phyloP scores from a whole-genome alignment of 2,113 vertebrate species.

The Aramus guarauna region DNA sequence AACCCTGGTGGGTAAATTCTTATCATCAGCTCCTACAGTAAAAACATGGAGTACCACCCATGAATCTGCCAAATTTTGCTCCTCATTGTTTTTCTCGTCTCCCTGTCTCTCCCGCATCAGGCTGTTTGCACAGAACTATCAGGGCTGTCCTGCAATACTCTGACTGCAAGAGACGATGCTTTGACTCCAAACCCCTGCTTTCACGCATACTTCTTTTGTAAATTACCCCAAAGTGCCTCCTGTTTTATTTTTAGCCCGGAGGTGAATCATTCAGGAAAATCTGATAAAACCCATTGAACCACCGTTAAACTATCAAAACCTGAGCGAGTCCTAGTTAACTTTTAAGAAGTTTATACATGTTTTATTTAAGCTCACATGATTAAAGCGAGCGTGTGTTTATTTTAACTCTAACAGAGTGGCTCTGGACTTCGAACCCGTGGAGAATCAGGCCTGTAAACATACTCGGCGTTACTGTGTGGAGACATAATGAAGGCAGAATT shows the following conservation, averaged over 20 bases:
- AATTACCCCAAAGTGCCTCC: slow-evolving; percentile 7
- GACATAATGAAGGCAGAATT: background rate
- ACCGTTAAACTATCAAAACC: slow-evolving; percentile 5
- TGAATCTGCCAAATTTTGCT: background rate
- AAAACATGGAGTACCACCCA: background rate
- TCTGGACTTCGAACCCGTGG: background rate
- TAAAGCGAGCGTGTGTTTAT: background rate
- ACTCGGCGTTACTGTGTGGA: background rate
- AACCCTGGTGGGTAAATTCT: background rate
- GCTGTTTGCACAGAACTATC: background rate
- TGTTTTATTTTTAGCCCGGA: slow-evolving; percentile 28
- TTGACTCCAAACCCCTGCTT: background rate
- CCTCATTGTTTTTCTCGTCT: background rate
- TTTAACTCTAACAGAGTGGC: background rate
- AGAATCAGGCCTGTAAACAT: background rate
- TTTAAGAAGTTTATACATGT: background rate
- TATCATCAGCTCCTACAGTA: background rate
- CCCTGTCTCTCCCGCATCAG: background rate
- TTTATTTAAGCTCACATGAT: background rate
- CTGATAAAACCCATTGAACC: slow-evolving; percentile 34
- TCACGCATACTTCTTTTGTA: background rate
- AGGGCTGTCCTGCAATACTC: background rate
- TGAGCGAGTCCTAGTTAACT: background rate
- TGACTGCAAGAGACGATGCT: background rate
- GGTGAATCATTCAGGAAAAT: slow-evolving; percentile 48